Conservation (phyloP, 2,797 vertebrate genomes). For the Paedocypris micromegethes region DNA sequence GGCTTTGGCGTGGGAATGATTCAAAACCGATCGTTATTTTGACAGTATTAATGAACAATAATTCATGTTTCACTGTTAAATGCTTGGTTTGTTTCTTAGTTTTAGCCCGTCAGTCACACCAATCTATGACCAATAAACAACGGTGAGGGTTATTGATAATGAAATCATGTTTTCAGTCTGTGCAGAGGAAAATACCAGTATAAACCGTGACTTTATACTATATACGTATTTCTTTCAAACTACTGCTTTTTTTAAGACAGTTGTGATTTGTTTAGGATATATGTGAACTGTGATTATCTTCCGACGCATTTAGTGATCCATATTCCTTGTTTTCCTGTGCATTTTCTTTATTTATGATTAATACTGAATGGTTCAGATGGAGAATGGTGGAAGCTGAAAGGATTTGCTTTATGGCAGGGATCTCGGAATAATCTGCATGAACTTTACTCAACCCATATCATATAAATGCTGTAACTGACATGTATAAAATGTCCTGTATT, state of each 20-base stretch:
- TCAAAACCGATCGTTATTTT: slow-evolving; percentile 22
- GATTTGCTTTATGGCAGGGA: slow-evolving; percentile 22
- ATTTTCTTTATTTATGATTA: slow-evolving; percentile 33
- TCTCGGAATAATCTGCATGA: slow-evolving; percentile 15
- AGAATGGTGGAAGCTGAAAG: slow-evolving; percentile 1
- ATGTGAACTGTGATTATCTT: slow-evolving; percentile 23
- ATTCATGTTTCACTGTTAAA: slow-evolving; percentile 29
- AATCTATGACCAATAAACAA: background rate
- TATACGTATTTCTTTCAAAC: slow-evolving; percentile 22
- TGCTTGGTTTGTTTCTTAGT: slow-evolving; percentile 16
- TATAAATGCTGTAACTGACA: background rate
- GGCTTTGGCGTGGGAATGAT: slow-evolving; percentile 19
- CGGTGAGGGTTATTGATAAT: background rate
- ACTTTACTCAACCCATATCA: background rate
- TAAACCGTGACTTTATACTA: slow-evolving; percentile 15
- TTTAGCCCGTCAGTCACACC: background rate
- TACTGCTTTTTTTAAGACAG: slow-evolving; percentile 26
- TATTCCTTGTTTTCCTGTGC: slow-evolving; percentile 26
- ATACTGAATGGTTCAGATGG: slow-evolving; percentile 12
- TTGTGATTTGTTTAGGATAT: slow-evolving; percentile 21
- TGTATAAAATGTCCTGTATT: too few relatives aligned
- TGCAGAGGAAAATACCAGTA: background rate
- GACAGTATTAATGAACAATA: slow-evolving; percentile 15
- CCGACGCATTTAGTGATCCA: slow-evolving; percentile 18
- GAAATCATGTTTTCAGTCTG: background rate